A percentile compares a stretch with the other conserved stretches of the same genome.
These are phyloP conservation scores for Ennomos fuscantarius DNA, from an alignment of 2,888 invertebrate genomes.

Conservation along the genomic window DNA sequence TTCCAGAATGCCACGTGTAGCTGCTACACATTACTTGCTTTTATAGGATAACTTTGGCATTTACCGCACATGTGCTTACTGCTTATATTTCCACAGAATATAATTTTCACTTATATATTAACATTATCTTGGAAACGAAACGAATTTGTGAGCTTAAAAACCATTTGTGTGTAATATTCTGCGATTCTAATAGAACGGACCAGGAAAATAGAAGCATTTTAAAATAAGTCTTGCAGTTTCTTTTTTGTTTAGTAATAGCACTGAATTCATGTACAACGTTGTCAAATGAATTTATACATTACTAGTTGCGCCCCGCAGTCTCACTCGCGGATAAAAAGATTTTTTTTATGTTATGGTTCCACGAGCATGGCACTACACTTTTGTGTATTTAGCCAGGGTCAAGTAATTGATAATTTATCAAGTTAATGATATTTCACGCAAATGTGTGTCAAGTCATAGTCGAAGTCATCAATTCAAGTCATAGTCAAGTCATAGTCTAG, in stretches of 20 bases:
- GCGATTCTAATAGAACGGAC: conserved; percentile 5
- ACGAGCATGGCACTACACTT: no score
- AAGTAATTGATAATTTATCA: no score
- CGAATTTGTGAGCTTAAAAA: conserved; percentile 8
- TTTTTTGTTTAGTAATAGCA: no score
- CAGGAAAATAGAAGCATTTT: neutral
- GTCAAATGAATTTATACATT: no score
- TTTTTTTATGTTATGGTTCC: no score
- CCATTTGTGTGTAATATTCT: conserved; percentile 12
- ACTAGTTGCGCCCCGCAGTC: no score
- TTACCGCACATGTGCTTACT: conserved; percentile 1
- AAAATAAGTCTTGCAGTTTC: conserved; percentile 1
- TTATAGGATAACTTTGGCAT: conserved; percentile 17
- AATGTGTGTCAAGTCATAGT: no score
- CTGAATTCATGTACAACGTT: neutral
- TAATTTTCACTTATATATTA: conserved; percentile 17
- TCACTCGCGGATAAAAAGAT: no score
- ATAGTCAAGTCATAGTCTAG: no score
- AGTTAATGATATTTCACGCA: no score
- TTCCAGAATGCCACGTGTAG: conserved; percentile 41
- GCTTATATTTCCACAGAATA: conserved; percentile 5
- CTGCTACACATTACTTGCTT: conserved; percentile 15
- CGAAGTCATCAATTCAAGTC: no score
- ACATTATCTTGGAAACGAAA: conserved; percentile 13
- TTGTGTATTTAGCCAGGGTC: no score